A percentile compares a stretch with the other conserved stretches of the same genome.
Evolutionary conservation across 2,888 invertebrate genomes (phyloP).

Genomic region (Pyrrhia umbra): DNA sequence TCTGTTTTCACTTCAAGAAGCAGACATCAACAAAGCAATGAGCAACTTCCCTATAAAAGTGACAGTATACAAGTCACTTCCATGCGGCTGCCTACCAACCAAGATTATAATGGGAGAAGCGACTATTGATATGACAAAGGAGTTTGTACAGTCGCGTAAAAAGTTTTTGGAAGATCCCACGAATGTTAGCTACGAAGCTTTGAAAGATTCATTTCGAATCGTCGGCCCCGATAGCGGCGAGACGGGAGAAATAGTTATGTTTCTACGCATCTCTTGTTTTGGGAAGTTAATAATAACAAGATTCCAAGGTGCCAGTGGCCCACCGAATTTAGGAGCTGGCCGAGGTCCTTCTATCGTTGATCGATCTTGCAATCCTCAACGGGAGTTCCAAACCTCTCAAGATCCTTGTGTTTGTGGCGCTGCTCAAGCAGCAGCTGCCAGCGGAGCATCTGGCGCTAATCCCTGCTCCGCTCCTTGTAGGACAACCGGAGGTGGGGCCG

Average conservation of each 20-base stretch:
- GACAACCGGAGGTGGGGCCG: conserved; percentile 33
- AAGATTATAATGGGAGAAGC: conserved; percentile 91
- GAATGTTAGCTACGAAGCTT: conserved; percentile 88
- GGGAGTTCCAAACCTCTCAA: conserved; percentile 73
- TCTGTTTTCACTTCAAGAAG: conserved; percentile 91
- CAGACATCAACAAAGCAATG: conserved; percentile 87
- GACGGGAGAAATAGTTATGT: conserved; percentile 91
- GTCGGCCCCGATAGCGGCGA: conserved; percentile 84
- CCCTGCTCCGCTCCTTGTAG: conserved; percentile 62
- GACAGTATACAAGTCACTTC: conserved; percentile 90
- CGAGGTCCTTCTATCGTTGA: conserved; percentile 71
- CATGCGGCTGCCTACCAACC: conserved; percentile 91
- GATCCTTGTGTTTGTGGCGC: conserved; percentile 84
- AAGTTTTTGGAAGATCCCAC: conserved; percentile 85
- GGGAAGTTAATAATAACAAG: conserved; percentile 92
- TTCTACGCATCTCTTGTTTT: conserved; percentile 92
- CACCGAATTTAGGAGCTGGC: conserved; percentile 71
- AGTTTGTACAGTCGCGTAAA: conserved; percentile 90
- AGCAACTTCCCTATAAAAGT: conserved; percentile 90
- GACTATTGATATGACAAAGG: conserved; percentile 90
- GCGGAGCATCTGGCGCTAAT: conserved; percentile 40
- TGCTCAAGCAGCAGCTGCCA: conserved; percentile 60
- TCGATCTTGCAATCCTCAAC: conserved; percentile 79
- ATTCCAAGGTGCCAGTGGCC: conserved; percentile 88
- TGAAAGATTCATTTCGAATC: conserved; percentile 91